Conservation (phyloP, 1,140 invertebrate species). For the Zaprionus ornatus region DNA sequence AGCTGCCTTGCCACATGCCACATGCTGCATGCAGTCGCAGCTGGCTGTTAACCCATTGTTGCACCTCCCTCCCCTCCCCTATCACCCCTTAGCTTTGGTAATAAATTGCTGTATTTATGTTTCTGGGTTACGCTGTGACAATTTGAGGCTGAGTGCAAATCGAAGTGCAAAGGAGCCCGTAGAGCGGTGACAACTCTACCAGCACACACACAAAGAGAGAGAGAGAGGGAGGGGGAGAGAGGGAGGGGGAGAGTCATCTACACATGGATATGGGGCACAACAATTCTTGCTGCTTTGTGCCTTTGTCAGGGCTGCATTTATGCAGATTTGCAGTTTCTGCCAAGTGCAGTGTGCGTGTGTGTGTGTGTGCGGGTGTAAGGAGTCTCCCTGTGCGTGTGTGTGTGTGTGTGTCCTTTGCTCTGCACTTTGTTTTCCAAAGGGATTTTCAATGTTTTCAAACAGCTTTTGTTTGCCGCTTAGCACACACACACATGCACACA, state of each 20-base stretch:
- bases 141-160: conserved; percentile 34
- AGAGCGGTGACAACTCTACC: not conserved
- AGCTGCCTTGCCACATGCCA: too few relatives aligned
- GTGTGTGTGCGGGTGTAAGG: conserved; percentile 6
- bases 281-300: conserved; percentile 21
- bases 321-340: conserved; percentile 20
- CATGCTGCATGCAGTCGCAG: not conserved
- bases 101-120: conserved; percentile 73
- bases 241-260: not conserved
- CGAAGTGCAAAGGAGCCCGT: not conserved
- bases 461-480: conserved; percentile 76
- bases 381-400: conserved; percentile 12
- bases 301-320: conserved; percentile 8
- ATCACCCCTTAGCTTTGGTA: conserved; percentile 6
- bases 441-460: conserved; percentile 77
- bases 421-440: conserved; percentile 74
- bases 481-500: conserved; percentile 27
- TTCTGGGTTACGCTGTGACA: conserved; percentile 72
- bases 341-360: conserved; percentile 10
- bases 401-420: conserved; percentile 25
- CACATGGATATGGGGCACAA: conserved; percentile 7
- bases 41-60: not conserved
- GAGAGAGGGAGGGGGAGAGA: too few relatives aligned
- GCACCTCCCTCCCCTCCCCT: too few relatives aligned
- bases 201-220: not conserved